Evolutionary conservation across 2,113 vertebrate species (phyloP).

Genomic region (Oncorhynchus nerka): DNA sequence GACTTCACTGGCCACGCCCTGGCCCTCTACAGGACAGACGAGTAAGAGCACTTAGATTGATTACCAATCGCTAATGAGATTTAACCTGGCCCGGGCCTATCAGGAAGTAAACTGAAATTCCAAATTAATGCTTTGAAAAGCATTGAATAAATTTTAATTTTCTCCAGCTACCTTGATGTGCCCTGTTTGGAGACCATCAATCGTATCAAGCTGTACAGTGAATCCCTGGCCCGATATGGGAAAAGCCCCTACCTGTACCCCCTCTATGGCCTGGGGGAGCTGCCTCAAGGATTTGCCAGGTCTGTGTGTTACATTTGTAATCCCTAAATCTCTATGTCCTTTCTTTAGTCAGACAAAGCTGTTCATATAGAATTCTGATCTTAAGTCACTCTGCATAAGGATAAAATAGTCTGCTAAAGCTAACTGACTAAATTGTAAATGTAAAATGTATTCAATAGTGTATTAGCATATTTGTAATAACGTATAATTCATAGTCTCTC

Average conservation of each 20-base stretch:
- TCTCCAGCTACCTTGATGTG: slow-evolving; percentile 83
- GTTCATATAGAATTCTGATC: background rate
- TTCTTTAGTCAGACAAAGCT: background rate
- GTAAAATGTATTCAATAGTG: background rate
- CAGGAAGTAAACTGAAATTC: no score
- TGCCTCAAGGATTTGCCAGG: slow-evolving; percentile 91
- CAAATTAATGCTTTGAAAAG: no score
- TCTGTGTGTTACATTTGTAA: slow-evolving; percentile 40
- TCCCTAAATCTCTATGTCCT: no score
- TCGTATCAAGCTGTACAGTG: slow-evolving; percentile 91
- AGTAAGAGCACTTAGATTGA: slow-evolving; percentile 70
- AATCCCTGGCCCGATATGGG: slow-evolving; percentile 90
- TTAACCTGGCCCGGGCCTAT: no score
- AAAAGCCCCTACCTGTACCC: slow-evolving; percentile 93
- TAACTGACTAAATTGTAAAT: no score
- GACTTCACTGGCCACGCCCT: slow-evolving; percentile 91
- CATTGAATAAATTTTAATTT: background rate
- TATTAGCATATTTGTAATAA: background rate
- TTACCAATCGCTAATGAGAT: no score
- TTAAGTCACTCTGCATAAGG: no score
- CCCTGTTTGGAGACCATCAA: slow-evolving; percentile 87
- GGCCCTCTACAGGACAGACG: slow-evolving; percentile 90
- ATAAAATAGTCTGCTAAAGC: no score
- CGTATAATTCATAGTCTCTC: background rate
- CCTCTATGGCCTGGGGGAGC: slow-evolving; percentile 87